Evolutionary conservation across 2,888 invertebrate species (phyloP).

Genomic region (Hemistola chrysoprasaria): DNA sequence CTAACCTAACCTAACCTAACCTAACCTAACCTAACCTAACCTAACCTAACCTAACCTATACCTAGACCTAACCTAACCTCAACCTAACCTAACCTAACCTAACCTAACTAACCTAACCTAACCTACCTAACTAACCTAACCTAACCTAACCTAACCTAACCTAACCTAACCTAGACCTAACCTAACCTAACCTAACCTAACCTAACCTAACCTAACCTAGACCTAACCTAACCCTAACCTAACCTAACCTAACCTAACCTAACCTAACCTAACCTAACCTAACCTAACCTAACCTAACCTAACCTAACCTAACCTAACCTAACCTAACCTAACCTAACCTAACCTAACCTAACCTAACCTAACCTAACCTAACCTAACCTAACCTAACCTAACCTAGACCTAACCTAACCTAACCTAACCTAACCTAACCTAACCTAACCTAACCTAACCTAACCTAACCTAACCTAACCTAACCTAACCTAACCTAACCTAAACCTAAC

Average conservation of each 20-base stretch:
- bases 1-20: conserved; percentile 33
- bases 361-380: conserved; percentile 29
- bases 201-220: conserved; percentile 35
- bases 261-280: conserved; percentile 30
- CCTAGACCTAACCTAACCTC: conserved; percentile 29
- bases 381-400: conserved; percentile 36
- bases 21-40: conserved; percentile 36
- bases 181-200: conserved; percentile 37
- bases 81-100: conserved; percentile 30
- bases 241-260: conserved; percentile 30
- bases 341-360: conserved; percentile 28
- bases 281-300: conserved; percentile 32
- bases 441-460: conserved; percentile 26
- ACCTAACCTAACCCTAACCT: conserved; percentile 30
- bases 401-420: conserved; percentile 32
- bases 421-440: conserved; percentile 25
- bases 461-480: conserved; percentile 20
- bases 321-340: conserved; percentile 30
- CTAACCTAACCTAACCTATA: conserved; percentile 36
- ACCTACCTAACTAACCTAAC: conserved; percentile 34
- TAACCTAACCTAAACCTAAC: conserved; percentile 12
- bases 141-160: conserved; percentile 37
- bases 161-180: conserved; percentile 37
- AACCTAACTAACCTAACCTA: conserved; percentile 28
- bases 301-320: conserved; percentile 32